A percentile compares a stretch with the other conserved stretches of the same genome.
Evolutionary conservation across 2,888 invertebrate genomes (phyloP).

Genomic region (Macropis europaea): DNA sequence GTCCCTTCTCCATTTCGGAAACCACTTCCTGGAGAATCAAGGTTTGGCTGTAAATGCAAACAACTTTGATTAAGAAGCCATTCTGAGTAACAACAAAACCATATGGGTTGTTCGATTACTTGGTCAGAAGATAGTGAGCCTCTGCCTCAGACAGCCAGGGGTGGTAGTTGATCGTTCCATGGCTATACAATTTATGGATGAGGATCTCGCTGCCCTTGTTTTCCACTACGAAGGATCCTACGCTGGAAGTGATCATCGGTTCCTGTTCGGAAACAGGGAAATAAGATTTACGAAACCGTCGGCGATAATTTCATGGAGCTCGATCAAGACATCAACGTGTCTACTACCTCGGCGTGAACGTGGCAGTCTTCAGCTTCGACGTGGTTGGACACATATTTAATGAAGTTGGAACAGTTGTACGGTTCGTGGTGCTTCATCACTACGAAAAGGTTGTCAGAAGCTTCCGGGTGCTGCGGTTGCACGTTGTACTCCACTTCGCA

Average conservation of each 20-base stretch:
- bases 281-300: background rate
- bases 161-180: slow-evolving; percentile 67
- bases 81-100: background rate
- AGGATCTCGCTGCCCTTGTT: slow-evolving; percentile 56
- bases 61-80: background rate
- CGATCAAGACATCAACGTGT: background rate
- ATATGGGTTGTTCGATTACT: slow-evolving; percentile 62
- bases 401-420: slow-evolving; percentile 66
- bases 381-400: slow-evolving; percentile 66
- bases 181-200: slow-evolving; percentile 65
- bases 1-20: slow-evolving; percentile 49
- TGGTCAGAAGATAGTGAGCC: slow-evolving; percentile 76
- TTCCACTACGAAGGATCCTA: slow-evolving; percentile 61
- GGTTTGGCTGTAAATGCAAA: slow-evolving; percentile 71
- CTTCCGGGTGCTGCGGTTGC: slow-evolving; percentile 49
- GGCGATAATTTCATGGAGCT: background rate
- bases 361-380: slow-evolving; percentile 59
- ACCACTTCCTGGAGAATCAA: slow-evolving; percentile 69
- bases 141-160: slow-evolving; percentile 74
- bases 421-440: slow-evolving; percentile 74
- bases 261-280: slow-evolving; percentile 42
- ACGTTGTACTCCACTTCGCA: slow-evolving; percentile 75
- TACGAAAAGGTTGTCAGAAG: slow-evolving; percentile 54
- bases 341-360: slow-evolving; percentile 51
- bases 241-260: slow-evolving; percentile 60